Evolutionary conservation across 1,140 invertebrate species (phyloP).

Genomic region (Wiebesia pumilae): DNA sequence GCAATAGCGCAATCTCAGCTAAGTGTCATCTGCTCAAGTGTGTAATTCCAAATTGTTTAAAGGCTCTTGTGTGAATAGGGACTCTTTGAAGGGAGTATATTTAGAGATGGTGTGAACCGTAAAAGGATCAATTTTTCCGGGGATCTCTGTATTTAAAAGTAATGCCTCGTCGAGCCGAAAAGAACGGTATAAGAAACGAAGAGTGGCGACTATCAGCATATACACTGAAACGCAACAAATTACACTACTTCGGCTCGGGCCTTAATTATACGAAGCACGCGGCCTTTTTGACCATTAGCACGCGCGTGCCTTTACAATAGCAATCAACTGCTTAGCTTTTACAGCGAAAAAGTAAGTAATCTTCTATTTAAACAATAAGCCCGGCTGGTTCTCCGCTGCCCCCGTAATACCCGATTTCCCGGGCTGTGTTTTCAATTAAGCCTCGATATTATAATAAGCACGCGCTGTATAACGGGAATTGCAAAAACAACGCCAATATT

Average conservation of each 20-base stretch:
- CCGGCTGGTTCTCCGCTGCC: not conserved
- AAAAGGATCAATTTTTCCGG: slow-evolving; percentile 48
- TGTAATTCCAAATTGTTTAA: slow-evolving; percentile 11
- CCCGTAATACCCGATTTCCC: slow-evolving; percentile 30
- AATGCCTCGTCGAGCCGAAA: not conserved
- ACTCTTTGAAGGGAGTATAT: slow-evolving; percentile 1
- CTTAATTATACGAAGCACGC: slow-evolving; percentile 48
- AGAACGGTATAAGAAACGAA: not conserved
- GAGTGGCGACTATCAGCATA: slow-evolving; percentile 18
- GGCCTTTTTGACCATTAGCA: slow-evolving; percentile 45
- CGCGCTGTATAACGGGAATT: not conserved
- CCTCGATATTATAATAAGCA: not conserved
- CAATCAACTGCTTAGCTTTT: slow-evolving; percentile 45
- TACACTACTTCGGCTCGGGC: slow-evolving; percentile 45
- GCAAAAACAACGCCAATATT: slow-evolving; percentile 25
- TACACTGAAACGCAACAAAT: slow-evolving; percentile 43
- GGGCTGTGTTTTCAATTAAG: slow-evolving; percentile 38
- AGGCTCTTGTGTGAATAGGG: slow-evolving; percentile 22
- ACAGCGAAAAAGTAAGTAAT: slow-evolving; percentile 38
- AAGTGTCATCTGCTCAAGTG: not conserved
- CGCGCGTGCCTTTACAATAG: slow-evolving; percentile 31
- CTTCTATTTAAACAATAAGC: slow-evolving; percentile 49
- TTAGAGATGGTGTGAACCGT: slow-evolving; percentile 37
- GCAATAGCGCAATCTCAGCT: not conserved
- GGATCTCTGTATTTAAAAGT: slow-evolving; percentile 43